Evolutionary conservation across 2,888 invertebrate species (phyloP).

Genomic region (Polydrusus pterygomalis): DNA sequence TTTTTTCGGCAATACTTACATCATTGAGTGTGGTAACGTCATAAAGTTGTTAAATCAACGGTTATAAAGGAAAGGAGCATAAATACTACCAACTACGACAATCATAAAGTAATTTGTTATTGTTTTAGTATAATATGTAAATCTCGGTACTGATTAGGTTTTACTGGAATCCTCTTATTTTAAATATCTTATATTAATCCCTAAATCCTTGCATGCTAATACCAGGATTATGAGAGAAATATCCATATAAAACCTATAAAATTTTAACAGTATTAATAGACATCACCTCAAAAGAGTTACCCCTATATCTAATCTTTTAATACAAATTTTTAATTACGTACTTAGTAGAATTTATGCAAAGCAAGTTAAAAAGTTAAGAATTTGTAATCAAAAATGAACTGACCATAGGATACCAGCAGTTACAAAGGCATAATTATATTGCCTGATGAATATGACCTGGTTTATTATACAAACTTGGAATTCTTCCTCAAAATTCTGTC

Average conservation of each 20-base stretch:
- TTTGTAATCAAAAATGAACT: too few relatives aligned
- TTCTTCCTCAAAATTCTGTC: too few relatives aligned
- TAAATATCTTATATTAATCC: neutral
- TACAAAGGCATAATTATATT: too few relatives aligned
- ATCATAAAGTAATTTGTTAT: neutral
- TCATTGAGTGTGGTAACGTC: too few relatives aligned
- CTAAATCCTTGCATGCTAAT: neutral
- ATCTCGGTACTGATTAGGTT: neutral
- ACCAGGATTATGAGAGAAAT: neutral
- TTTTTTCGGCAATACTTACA: neutral
- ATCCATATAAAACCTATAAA: neutral
- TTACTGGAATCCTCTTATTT: neutral
- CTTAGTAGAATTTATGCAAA: too few relatives aligned
- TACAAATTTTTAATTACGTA: neutral
- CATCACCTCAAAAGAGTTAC: neutral
- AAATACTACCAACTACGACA: neutral
- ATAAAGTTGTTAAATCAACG: too few relatives aligned
- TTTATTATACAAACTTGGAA: too few relatives aligned
- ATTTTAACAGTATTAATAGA: neutral
- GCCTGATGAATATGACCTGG: too few relatives aligned
- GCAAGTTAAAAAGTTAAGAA: too few relatives aligned
- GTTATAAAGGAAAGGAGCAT: neutral
- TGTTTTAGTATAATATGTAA: neutral
- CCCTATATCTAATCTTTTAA: neutral
- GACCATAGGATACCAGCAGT: too few relatives aligned